These are phyloP conservation scores for Hoplodrina blanda DNA, from an alignment of 2,888 invertebrate genomes.

Conservation along the genomic window DNA sequence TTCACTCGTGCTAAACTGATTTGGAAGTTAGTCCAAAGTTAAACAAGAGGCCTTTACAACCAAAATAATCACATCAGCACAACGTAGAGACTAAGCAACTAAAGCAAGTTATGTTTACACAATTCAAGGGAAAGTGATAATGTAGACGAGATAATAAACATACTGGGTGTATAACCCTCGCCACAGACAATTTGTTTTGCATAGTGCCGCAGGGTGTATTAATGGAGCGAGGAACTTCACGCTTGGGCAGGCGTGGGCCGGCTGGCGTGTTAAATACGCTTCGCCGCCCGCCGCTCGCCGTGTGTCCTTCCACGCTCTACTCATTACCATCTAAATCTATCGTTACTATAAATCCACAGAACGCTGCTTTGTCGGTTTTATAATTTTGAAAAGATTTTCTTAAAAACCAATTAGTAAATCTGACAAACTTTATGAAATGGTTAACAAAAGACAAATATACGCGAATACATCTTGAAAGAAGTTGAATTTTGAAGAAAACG, in stretches of 20 bases:
- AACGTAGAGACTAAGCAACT: slow-evolving; percentile 31
- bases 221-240: slow-evolving; percentile 79
- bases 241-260: slow-evolving; percentile 72
- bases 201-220: slow-evolving; percentile 72
- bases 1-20: slow-evolving; percentile 42
- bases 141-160: slow-evolving; percentile 55
- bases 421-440: neutral
- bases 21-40: slow-evolving; percentile 52
- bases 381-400: slow-evolving; percentile 7
- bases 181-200: slow-evolving; percentile 62
- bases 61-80: slow-evolving; percentile 38
- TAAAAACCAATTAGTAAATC: neutral
- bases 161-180: slow-evolving; percentile 48
- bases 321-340: slow-evolving; percentile 59
- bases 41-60: slow-evolving; percentile 20
- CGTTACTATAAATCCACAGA: slow-evolving; percentile 29
- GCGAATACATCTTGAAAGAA: neutral
- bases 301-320: slow-evolving; percentile 60
- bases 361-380: slow-evolving; percentile 1
- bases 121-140: slow-evolving; percentile 43
- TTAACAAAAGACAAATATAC: neutral
- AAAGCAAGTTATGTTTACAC: slow-evolving; percentile 42
- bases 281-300: slow-evolving; percentile 72
- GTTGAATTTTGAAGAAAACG: neutral
- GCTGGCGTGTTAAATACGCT: slow-evolving; percentile 78